Evolutionary conservation across 92 coral and sea anemone genomes (phyloP).

Genomic region (Virgularia gustaviana): DNA sequence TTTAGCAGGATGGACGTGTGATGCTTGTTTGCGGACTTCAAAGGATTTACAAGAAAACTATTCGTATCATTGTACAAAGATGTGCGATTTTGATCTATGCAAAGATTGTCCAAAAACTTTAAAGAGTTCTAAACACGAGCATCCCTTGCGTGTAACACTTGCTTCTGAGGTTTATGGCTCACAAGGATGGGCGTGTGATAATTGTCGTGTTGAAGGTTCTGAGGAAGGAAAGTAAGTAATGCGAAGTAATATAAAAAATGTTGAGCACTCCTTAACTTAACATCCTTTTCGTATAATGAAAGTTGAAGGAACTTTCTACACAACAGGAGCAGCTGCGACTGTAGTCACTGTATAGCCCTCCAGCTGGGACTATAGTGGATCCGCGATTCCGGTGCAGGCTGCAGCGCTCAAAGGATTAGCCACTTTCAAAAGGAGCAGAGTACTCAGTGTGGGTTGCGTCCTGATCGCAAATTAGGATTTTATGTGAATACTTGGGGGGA

Average conservation of each 20-base stretch:
- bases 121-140: conserved; percentile 7
- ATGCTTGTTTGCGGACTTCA: conserved; percentile 27
- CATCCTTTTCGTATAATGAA: no score
- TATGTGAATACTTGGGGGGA: no score
- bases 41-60: conserved; percentile 16
- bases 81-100: conserved; percentile 28
- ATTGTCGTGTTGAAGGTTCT: neutral
- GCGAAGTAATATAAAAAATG: neutral
- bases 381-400: no score
- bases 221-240: neutral
- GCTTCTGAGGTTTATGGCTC: neutral
- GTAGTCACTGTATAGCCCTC: no score
- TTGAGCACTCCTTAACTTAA: no score
- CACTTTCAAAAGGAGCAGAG: conserved; percentile 7
- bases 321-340: no score
- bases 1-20: conserved; percentile 44
- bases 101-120: conserved; percentile 2
- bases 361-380: no score
- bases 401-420: neutral
- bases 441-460: no score
- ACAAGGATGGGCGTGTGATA: neutral
- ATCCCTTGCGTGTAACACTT: neutral
- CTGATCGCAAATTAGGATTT: no score
- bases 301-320: no score
- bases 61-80: neutral